Evolutionary conservation across 2,888 invertebrate species (phyloP).

Genomic region (Sipunculus nudus): DNA sequence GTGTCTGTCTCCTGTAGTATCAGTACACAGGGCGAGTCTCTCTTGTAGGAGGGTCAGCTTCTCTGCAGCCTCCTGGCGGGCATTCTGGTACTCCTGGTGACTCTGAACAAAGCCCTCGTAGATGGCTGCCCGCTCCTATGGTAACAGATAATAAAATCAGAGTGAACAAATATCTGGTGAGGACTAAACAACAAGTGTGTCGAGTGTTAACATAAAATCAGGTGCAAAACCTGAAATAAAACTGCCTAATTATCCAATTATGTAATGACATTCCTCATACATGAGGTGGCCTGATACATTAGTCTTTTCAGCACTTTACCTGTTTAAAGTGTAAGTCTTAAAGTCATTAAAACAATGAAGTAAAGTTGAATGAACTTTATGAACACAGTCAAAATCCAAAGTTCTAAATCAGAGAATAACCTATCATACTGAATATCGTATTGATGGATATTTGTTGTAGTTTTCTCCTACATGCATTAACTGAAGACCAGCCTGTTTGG

Average conservation of each 20-base stretch:
- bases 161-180: neutral
- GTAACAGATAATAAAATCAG: slow-evolving; percentile 7
- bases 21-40: slow-evolving; percentile 80
- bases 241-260: too few species aligned
- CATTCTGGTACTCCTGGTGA: slow-evolving; percentile 75
- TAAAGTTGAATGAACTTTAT: too few species aligned
- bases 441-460: neutral
- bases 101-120: slow-evolving; percentile 86
- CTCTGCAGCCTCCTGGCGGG: slow-evolving; percentile 43
- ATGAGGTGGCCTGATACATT: too few species aligned
- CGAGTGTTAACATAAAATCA: too few species aligned
- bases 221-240: too few species aligned
- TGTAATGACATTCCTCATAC: too few species aligned
- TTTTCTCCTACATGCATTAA: too few species aligned
- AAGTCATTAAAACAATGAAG: too few species aligned
- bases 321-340: too few species aligned
- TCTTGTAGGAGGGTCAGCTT: slow-evolving; percentile 91
- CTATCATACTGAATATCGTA: neutral
- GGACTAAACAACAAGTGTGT: neutral
- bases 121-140: slow-evolving; percentile 70
- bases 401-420: neutral
- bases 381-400: neutral
- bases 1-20: slow-evolving; percentile 87
- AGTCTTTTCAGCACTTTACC: too few species aligned
- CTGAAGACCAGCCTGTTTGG: too few species aligned